Percentiles rank a stretch among this genome's conserved stretches.
Conservation (phyloP, 2,888 invertebrate genomes). For the Epinotia ramella region DNA sequence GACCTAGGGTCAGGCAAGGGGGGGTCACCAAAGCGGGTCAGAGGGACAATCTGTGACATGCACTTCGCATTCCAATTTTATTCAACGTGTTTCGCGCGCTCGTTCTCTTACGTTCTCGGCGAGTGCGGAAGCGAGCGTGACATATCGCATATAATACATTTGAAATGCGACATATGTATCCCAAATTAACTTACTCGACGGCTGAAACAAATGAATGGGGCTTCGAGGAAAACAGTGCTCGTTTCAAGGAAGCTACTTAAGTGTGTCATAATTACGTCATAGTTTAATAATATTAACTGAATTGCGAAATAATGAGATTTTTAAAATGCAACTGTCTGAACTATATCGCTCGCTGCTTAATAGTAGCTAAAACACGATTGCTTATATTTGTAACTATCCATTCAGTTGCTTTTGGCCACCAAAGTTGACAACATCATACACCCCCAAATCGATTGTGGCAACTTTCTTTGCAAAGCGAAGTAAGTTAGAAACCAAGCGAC, state of each 20-base stretch:
- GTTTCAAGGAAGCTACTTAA: not conserved
- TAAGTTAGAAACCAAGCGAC: no score
- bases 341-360: no score
- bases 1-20: slow-evolving; percentile 58
- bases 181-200: slow-evolving; percentile 7
- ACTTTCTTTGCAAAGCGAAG: no score
- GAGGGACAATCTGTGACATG: slow-evolving; percentile 50
- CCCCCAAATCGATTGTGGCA: no score
- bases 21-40: slow-evolving; percentile 54
- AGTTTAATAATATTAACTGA: no score
- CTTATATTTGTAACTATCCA: no score
- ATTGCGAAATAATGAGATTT: no score
- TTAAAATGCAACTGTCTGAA: no score
- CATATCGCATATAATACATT: not conserved
- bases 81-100: not conserved
- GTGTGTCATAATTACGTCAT: no score
- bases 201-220: slow-evolving; percentile 21
- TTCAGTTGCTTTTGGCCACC: no score
- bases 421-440: no score
- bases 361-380: no score
- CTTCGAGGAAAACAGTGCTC: slow-evolving; percentile 19
- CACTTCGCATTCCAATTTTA: not conserved
- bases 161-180: slow-evolving; percentile 13
- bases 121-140: not conserved
- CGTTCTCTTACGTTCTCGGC: not conserved